Percentiles rank a stretch among this genome's conserved stretches.
These are phyloP conservation scores for Psix sp. DNA, from an alignment of 1,140 invertebrate species.

Conservation along the genomic window DNA sequence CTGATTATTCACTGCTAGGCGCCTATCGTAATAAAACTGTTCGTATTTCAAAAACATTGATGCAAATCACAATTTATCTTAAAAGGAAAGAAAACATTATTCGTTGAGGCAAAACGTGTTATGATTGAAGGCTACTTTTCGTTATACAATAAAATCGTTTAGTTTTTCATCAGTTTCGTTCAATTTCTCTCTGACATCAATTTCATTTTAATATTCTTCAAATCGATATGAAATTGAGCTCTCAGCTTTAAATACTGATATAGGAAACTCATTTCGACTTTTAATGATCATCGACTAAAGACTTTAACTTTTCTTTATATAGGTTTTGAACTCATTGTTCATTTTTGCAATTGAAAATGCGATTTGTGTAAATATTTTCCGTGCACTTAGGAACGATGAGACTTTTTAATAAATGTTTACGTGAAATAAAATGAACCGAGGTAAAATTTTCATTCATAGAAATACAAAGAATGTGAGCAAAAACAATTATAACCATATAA, in stretches of 20 bases:
- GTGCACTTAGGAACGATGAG: no score
- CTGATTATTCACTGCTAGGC: background rate
- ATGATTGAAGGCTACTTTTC: constrained; percentile 59
- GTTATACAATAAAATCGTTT: constrained; percentile 55
- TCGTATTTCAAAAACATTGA: constrained; percentile 32
- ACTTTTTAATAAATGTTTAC: no score
- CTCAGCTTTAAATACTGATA: constrained; percentile 54
- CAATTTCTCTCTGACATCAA: constrained; percentile 56
- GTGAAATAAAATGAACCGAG: no score
- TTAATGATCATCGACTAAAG: constrained; percentile 41
- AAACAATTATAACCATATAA: no score
- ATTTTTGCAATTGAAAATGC: no score
- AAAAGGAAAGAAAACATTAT: constrained; percentile 49
- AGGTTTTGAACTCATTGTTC: constrained; percentile 29
- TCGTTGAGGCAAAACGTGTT: constrained; percentile 51
- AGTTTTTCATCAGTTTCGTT: constrained; percentile 58
- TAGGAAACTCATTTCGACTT: constrained; percentile 56
- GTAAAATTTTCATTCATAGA: no score
- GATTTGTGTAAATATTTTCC: no score
- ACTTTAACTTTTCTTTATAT: constrained; percentile 35
- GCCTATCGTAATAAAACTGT: constrained; percentile 22
- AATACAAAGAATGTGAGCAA: no score
- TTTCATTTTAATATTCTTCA: constrained; percentile 59
- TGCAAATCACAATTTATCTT: constrained; percentile 49
- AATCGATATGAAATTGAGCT: constrained; percentile 60